phyloP scores from a whole-genome alignment of 1,140 invertebrate genomes.

The Diprion similis region DNA sequence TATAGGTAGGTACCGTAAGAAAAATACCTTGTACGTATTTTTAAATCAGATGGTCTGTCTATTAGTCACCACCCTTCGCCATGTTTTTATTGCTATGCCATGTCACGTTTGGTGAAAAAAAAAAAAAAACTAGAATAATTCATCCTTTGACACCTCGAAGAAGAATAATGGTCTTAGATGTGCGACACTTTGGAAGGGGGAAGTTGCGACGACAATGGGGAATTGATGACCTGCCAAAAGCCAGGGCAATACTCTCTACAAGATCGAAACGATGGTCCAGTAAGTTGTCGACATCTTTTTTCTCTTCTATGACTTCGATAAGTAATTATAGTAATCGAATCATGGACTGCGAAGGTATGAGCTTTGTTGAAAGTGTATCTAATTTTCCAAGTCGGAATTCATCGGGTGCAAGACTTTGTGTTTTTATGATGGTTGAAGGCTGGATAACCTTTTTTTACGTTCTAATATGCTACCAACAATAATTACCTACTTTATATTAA shows the following conservation, averaged over 20 bases:
- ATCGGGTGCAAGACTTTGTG: too few relatives aligned
- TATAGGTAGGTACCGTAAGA: background rate
- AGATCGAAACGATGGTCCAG: background rate
- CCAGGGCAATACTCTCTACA: background rate
- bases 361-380: too few relatives aligned
- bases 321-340: too few relatives aligned
- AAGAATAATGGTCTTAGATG: background rate
- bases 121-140: background rate
- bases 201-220: background rate
- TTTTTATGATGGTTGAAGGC: too few relatives aligned
- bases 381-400: too few relatives aligned
- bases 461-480: background rate
- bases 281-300: background rate
- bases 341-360: too few relatives aligned
- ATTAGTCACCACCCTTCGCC: background rate
- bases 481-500: background rate
- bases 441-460: background rate
- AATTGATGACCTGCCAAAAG: background rate
- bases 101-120: background rate
- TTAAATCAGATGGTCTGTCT: background rate
- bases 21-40: background rate
- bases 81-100: background rate
- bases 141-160: background rate
- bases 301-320: too few relatives aligned
- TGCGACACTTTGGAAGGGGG: background rate